Evolutionary conservation across 2,113 vertebrate species (phyloP).

Genomic region (Ctenomys sociabilis): DNA sequence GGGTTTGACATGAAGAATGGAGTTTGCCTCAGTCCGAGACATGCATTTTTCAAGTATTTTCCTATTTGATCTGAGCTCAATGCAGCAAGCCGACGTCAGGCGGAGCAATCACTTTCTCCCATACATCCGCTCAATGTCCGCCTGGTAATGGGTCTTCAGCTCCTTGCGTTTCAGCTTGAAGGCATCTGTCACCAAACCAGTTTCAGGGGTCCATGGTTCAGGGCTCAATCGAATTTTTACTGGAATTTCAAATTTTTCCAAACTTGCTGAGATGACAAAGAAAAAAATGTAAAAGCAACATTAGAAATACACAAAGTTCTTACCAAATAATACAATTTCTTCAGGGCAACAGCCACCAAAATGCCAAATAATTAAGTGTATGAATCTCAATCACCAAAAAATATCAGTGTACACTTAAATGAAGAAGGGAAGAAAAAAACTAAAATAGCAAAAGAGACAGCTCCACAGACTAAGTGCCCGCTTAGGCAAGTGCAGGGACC

Average conservation of each 20-base stretch:
- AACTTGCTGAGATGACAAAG: conserved; percentile 85
- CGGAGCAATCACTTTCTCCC: conserved; percentile 86
- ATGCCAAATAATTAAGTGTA: neutral
- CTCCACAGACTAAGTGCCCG: too few relatives aligned
- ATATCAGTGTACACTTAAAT: neutral
- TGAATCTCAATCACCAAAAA: neutral
- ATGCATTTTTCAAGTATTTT: conserved; percentile 88
- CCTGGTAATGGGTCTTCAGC: conserved; percentile 93
- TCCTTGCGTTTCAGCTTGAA: conserved; percentile 98
- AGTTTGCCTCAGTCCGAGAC: conserved; percentile 83
- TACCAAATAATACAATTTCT: neutral
- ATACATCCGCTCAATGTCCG: conserved; percentile 96
- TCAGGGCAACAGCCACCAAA: neutral
- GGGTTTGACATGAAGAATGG: conserved; percentile 78
- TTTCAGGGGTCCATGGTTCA: conserved; percentile 97
- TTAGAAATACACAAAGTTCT: neutral
- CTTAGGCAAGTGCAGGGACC: too few relatives aligned
- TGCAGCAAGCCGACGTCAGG: conserved; percentile 53
- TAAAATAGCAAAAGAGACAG: neutral
- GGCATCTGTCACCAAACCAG: conserved; percentile 96
- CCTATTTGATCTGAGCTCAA: conserved; percentile 87
- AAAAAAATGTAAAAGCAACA: neutral
- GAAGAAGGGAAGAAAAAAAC: neutral
- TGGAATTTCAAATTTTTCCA: conserved; percentile 97
- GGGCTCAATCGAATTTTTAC: conserved; percentile 94